These are phyloP conservation scores for Psilopogon haemacephalus DNA, from an alignment of 2,113 vertebrate species.

Conservation along the genomic window DNA sequence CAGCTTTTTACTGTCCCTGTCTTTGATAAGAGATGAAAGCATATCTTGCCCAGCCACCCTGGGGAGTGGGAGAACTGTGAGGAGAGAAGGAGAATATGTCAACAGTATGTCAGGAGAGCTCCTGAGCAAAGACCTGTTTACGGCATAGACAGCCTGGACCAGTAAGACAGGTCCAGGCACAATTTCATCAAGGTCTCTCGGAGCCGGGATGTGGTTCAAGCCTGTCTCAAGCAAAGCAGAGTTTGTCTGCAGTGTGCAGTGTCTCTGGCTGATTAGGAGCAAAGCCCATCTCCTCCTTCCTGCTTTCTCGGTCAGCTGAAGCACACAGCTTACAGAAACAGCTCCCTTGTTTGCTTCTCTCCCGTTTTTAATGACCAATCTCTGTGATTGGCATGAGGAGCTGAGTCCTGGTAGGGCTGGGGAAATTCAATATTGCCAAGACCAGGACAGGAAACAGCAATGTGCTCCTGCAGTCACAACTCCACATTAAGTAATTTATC, in stretches of 20 bases:
- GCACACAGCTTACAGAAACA: not conserved
- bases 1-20: not conserved
- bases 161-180: not conserved
- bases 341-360: conserved; percentile 13
- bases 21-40: not conserved
- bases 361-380: conserved; percentile 27
- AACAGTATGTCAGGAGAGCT: not conserved
- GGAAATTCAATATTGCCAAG: conserved; percentile 66
- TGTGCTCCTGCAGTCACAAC: conserved; percentile 45
- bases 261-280: conserved; percentile 40
- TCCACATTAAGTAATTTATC: conserved; percentile 55
- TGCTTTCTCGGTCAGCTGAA: conserved; percentile 6
- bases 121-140: not conserved
- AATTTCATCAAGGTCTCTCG: not conserved
- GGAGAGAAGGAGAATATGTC: not conserved
- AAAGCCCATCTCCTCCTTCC: conserved; percentile 53
- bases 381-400: conserved; percentile 35
- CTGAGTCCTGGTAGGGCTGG: not conserved
- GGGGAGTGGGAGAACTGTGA: not conserved
- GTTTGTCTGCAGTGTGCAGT: not conserved
- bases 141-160: not conserved
- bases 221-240: not conserved
- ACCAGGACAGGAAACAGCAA: conserved; percentile 65
- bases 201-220: not conserved
- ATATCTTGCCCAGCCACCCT: not conserved